Evolutionary conservation across 2,888 invertebrate genomes (phyloP).

Genomic region (Hyposoter didymator): DNA sequence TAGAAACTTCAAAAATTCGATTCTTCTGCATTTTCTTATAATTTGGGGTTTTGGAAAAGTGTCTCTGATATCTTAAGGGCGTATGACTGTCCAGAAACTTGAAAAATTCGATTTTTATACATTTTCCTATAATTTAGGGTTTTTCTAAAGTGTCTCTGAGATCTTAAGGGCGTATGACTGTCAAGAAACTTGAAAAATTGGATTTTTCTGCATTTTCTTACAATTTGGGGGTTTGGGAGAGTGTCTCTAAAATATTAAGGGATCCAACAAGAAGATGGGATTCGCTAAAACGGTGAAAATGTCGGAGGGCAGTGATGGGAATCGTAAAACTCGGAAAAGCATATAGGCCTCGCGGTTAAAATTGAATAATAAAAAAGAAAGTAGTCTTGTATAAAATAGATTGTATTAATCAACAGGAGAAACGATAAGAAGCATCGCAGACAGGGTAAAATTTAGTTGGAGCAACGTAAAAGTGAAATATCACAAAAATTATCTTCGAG

Average conservation of each 20-base stretch:
- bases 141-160: no score
- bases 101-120: no score
- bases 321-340: background rate
- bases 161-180: no score
- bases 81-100: no score
- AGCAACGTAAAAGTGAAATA: conserved; percentile 44
- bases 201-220: no score
- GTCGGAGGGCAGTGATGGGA: background rate
- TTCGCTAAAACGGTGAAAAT: background rate
- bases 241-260: background rate
- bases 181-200: no score
- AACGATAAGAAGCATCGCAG: conserved; percentile 22
- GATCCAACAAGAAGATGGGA: background rate
- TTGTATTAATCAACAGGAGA: conserved; percentile 24
- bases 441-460: conserved; percentile 1
- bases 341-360: background rate
- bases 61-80: no score
- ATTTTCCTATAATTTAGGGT: no score
- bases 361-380: background rate
- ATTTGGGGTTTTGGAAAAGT: no score
- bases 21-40: no score
- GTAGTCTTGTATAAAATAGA: background rate
- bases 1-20: no score
- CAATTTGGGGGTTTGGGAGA: no score
- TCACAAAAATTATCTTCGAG: conserved; percentile 8